Base-by-base conservation (phyloP, 2,888 invertebrate genomes). In the Boloria euphrosyne region DNA sequence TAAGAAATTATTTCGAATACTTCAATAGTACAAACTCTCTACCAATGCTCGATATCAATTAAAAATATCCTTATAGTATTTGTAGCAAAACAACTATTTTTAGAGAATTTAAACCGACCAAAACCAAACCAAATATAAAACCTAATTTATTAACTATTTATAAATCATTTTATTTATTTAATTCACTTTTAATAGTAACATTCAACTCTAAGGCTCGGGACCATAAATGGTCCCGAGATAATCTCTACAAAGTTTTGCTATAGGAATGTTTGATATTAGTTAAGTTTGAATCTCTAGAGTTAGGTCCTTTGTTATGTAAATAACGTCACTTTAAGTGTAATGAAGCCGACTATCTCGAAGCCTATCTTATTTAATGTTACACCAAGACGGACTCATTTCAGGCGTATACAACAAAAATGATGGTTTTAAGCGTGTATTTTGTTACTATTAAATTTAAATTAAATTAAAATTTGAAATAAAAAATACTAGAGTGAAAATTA, bases 231-330 rank as follows among this genome's bases (percentile, higher is more conserved):
- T 49, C 57, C 31, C 13, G 27, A 64, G 60, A 69, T 69, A 61
- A 69, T 66, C 63, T 52, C 17, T 16, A 31, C 63, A 50, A 66
- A 68, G 46, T 66, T 66, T 22, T 47, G 57, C 65, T 67, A 59
- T 60, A 50, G 67, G 55, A 67, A 65, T 67, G 69, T 65, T 68
- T 62, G 67, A 65, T 67, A 70, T 70, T 70, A 70, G 70, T 65
- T 67, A 61, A 67, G 70, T 70, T 68, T 46, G 55, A 54, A 65
- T 55, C 62, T 53, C 50, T 16, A 18, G 55, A 62, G 47, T 53
- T 27, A 51, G 17, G 17, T 50, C 65, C 68, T 60, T 63, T 57
- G 62, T 63, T 68, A 70, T 68, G 68, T 65, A 61, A 62, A 70
- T 61, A 62, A 62, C 27, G 44, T 50, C 58, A 58, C 61, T 61